Base-by-base conservation (phyloP, 2,797 vertebrate species). In the Lepidocolaptes lacrymiger region DNA sequence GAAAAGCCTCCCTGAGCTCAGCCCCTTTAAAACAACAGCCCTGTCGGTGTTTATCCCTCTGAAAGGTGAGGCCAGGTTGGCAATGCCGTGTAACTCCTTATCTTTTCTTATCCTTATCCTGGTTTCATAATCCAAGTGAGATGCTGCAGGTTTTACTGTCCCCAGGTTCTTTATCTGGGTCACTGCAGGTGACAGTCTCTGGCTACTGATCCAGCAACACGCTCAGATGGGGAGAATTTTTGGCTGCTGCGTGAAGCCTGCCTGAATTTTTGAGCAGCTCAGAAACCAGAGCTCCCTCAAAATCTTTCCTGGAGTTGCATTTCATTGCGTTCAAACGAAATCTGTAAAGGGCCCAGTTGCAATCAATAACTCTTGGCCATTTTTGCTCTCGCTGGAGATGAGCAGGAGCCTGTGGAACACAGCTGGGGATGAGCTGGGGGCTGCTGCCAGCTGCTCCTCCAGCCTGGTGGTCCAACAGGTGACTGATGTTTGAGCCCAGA, bases 381-480 rank as follows among this genome's bases (percentile, higher is more conserved):
- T 93, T 81, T 71, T 71, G 34, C 92, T 88, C 10, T 12, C 46
- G 63, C 34, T 30, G 80, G 77, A 56, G 73, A 85, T 58, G 91
- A 89, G 88, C 85, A 81, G 93, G 78, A 76, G 76, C 34, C 74
- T 46, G 48, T 37, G 81, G 36, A 14, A n/a, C 10, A 6, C 66
- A 43, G 77, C 85, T 66, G 91, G 87, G 46, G 71, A 9, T 4
- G 56, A 26, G 23, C 23, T 36, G 80, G 67, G 72, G 61, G 86
- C 49, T 46, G 74, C 56, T 91, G 88, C 78, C 94, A 88, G 82
- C 83, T 87, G 92, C 82, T 85, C 61, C 30, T 30, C 14, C 88
- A 83, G 89, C 75, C 59, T 36, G 82, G 82, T 91, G 91, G 68
- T 78, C 89, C 95, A 91, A 63, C 73, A 71, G 91, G 93, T 94